Evolutionary conservation across 2,888 invertebrate genomes (phyloP).

Genomic region (Ennomos quercinarius): DNA sequence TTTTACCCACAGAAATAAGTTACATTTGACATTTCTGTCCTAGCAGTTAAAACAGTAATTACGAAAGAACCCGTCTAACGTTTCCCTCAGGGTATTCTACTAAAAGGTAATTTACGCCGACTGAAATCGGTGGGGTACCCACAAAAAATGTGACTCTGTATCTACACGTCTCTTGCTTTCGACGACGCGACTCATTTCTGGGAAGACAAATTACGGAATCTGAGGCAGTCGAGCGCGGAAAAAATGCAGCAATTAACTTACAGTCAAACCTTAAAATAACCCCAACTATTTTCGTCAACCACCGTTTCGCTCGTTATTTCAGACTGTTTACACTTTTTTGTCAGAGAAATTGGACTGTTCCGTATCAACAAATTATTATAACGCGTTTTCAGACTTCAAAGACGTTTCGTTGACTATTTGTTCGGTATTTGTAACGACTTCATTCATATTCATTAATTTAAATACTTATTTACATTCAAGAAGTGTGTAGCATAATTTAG

Average conservation of each 20-base stretch:
- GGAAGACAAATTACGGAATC: slow-evolving; percentile 84
- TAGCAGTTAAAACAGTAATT: slow-evolving; percentile 83
- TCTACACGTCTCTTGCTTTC: slow-evolving; percentile 81
- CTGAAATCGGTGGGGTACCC: slow-evolving; percentile 74
- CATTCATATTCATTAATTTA: slow-evolving; percentile 54
- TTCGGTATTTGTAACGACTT: slow-evolving; percentile 49
- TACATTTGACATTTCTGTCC: slow-evolving; percentile 79
- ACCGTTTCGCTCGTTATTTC: slow-evolving; percentile 77
- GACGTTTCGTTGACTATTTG: slow-evolving; percentile 48
- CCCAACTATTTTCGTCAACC: slow-evolving; percentile 69
- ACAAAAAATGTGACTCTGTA: slow-evolving; percentile 57
- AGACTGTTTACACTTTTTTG: slow-evolving; percentile 70
- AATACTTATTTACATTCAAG: slow-evolving; percentile 49
- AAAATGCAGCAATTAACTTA: slow-evolving; percentile 83
- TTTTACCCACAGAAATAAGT: slow-evolving; percentile 72
- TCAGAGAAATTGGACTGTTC: slow-evolving; percentile 54
- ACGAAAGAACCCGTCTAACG: slow-evolving; percentile 79
- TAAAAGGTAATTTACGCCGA: slow-evolving; percentile 82
- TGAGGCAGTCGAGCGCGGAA: slow-evolving; percentile 74
- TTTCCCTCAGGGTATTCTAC: slow-evolving; percentile 79
- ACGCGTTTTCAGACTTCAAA: slow-evolving; percentile 57
- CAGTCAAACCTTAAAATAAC: slow-evolving; percentile 67
- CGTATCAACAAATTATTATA: slow-evolving; percentile 60
- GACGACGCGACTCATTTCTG: slow-evolving; percentile 85
- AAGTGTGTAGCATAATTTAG: too few species aligned